These are phyloP conservation scores for Mesoclemmys tuberculata DNA, from an alignment of 2,113 vertebrate genomes.

Conservation along the genomic window DNA sequence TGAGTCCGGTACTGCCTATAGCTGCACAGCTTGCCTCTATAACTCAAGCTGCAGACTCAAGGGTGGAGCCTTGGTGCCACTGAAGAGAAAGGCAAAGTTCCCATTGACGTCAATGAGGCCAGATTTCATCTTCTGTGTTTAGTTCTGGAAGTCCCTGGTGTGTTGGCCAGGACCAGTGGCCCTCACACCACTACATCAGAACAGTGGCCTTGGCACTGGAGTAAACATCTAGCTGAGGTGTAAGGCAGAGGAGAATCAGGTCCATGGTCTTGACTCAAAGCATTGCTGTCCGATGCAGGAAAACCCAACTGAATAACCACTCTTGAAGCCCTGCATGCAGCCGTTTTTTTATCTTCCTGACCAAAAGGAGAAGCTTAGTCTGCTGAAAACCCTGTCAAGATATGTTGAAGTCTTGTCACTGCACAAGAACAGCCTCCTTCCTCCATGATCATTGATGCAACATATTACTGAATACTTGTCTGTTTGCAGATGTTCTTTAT, in stretches of 20 bases:
- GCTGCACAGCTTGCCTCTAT: neutral
- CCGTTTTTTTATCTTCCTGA: neutral
- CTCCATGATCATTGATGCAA: constrained; percentile 35
- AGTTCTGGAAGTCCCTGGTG: neutral
- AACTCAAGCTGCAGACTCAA: accelerated
- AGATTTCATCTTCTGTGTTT: accelerated
- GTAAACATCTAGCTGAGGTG: neutral
- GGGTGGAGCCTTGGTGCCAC: neutral
- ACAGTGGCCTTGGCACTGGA: neutral
- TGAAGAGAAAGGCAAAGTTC: neutral
- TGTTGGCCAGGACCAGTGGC: neutral
- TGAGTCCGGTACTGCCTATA: neutral
- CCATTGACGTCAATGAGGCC: neutral
- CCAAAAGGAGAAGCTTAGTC: constrained; percentile 1
- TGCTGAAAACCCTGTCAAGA: neutral
- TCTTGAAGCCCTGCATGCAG: accelerated
- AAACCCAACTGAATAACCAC: neutral
- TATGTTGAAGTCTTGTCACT: constrained; percentile 40
- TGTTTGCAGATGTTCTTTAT: constrained; percentile 74
- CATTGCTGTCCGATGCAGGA: neutral
- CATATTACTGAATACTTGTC: constrained; percentile 50
- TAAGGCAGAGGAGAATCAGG: neutral
- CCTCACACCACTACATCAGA: neutral
- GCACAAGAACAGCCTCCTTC: constrained; percentile 35
- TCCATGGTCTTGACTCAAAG: neutral